Evolutionary conservation across 2,797 vertebrate genomes (phyloP), one percentile per base, ranked within the genome.

Genomic region (Scolopax rusticola): DNA sequence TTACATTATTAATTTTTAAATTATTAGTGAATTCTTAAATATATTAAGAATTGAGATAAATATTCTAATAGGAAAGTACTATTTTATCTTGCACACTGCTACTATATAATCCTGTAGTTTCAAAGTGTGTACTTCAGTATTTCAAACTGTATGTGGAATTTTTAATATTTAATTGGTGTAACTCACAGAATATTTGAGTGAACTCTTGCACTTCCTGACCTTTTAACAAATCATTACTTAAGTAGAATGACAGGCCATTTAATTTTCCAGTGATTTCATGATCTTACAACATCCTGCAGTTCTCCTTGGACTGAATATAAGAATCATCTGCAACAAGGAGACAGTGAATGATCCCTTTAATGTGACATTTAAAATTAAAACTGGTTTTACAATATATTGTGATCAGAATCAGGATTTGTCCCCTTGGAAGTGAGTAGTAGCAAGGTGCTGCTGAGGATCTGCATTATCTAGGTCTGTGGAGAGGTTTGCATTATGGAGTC

Each of bases 91-190:
- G 6, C 48, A n/a, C 8, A 8, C 28, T 51, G 15, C 38, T 84
- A 15, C 59, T 89, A 1, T 45, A 61, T 86, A 89, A 86, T 84
- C 61, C 45, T 69, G 2, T 17, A 38, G 71, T 92, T 83, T 88
- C 85, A 80, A 85, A 83, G 47, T 32, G 5, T 59, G 11, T n/a
- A 14, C 43, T 79, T 82, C 63, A 61, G 2, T 60, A 28, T 79
- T 86, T 93, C 56, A 86, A 77, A 65, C 53, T 50, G 23, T 63
- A 16, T 56, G 17, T 77, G 12, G 11, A 30, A 73, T 87, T 87
- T 92, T 94, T 48, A 76, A 75, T 87, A 73, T 88, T 87, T 87
- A 76, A 60, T 87, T 64, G 41, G 32, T 89, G 20, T 63, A 78
- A 82, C 56, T 90, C 47, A 54, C 13, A 69, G 70, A 63, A 73